A percentile compares a stretch with the other conserved stretches of the same genome.
These are phyloP conservation scores for Pogonomyrmex californicus DNA, from an alignment of 1,140 invertebrate species.

Conservation along the genomic window DNA sequence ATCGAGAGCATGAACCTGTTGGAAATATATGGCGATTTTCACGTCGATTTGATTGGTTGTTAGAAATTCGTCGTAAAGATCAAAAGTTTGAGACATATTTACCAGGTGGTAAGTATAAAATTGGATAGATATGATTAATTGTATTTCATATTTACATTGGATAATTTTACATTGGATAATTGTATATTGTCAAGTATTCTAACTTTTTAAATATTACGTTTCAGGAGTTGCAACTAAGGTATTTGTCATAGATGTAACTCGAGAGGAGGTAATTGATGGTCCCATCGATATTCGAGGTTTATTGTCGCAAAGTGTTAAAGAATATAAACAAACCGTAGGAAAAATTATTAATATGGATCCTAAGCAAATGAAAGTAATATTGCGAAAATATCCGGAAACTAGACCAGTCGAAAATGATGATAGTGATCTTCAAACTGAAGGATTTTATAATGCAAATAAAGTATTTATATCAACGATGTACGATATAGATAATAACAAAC, in stretches of 20 bases:
- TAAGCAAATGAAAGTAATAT: slow-evolving; percentile 87
- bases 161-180: neutral
- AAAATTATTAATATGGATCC: slow-evolving; percentile 85
- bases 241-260: slow-evolving; percentile 89
- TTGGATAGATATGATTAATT: neutral
- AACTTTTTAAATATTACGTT: slow-evolving; percentile 21
- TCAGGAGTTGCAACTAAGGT: slow-evolving; percentile 89
- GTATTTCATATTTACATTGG: no score
- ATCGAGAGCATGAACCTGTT: slow-evolving; percentile 87
- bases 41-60: slow-evolving; percentile 89
- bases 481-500: slow-evolving; percentile 80
- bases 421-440: slow-evolving; percentile 85
- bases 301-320: slow-evolving; percentile 88
- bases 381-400: slow-evolving; percentile 86
- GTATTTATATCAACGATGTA: slow-evolving; percentile 82
- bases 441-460: slow-evolving; percentile 87
- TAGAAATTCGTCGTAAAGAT: slow-evolving; percentile 90
- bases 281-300: slow-evolving; percentile 89
- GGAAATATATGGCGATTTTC: slow-evolving; percentile 85
- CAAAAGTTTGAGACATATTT: slow-evolving; percentile 90
- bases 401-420: slow-evolving; percentile 86
- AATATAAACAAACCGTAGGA: slow-evolving; percentile 89
- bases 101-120: slow-evolving; percentile 83
- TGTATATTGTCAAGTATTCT: neutral
- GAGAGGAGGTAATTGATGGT: slow-evolving; percentile 88